A percentile compares a stretch with the other conserved stretches of the same genome.
phyloP scores from a whole-genome alignment of 2,888 invertebrate genomes.

The Acanthopleura granulata region DNA sequence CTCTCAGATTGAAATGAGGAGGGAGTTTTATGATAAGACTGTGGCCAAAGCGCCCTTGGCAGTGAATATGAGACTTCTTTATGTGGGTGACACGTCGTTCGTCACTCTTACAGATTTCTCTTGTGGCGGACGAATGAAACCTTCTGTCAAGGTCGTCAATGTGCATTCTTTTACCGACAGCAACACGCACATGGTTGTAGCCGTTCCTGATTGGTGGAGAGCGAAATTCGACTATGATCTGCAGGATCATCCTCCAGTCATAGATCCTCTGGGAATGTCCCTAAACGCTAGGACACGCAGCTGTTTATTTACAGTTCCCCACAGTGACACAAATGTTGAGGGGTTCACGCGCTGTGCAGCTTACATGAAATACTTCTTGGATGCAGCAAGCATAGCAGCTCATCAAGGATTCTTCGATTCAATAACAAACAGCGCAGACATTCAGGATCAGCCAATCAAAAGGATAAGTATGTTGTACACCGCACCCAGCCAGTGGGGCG shows the following conservation, averaged over 20 bases:
- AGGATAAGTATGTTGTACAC: constrained; percentile 45
- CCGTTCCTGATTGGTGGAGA: constrained; percentile 54
- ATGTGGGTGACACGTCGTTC: constrained; percentile 50
- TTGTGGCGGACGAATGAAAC: constrained; percentile 45
- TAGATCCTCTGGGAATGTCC: constrained; percentile 29
- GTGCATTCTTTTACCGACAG: constrained; percentile 46
- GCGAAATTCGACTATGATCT: constrained; percentile 35
- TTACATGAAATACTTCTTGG: constrained; percentile 48
- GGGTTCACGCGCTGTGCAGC: constrained; percentile 48
- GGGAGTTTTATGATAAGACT: constrained; percentile 54
- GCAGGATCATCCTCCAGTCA: constrained; percentile 22
- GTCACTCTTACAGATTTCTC: constrained; percentile 40
- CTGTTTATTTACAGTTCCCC: constrained; percentile 41
- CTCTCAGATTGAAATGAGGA: constrained; percentile 48
- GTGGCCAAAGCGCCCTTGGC: constrained; percentile 58
- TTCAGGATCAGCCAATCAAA: constrained; percentile 46
- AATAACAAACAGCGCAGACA: constrained; percentile 35
- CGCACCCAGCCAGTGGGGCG: constrained; percentile 46
- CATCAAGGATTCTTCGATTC: constrained; percentile 35
- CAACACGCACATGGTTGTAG: constrained; percentile 35
- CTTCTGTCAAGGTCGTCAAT: constrained; percentile 47
- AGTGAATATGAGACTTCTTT: constrained; percentile 42
- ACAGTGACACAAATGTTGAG: constrained; percentile 45
- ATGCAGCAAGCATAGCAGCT: constrained; percentile 50
- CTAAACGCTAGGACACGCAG: constrained; percentile 30